Percentiles rank a stretch among this genome's conserved stretches.
phyloP scores from a whole-genome alignment of 1,140 invertebrate species.

The Trinorchestia longiramus region DNA sequence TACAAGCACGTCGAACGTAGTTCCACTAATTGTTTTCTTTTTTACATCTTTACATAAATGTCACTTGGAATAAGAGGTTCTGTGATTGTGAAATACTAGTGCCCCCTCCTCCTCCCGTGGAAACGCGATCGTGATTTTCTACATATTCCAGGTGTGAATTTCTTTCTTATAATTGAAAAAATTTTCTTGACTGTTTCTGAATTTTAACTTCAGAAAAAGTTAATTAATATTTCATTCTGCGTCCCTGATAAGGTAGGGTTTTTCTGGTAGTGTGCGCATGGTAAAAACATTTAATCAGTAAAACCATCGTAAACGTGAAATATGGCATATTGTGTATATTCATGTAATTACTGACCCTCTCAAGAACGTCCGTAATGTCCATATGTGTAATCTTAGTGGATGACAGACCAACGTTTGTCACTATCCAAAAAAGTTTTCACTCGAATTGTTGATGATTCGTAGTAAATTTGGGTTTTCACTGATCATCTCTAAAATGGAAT shows the following conservation, averaged over 20 bases:
- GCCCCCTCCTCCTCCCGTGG: too few relatives aligned
- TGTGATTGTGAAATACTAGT: not conserved
- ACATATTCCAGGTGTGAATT: not conserved
- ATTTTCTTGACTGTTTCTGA: not conserved
- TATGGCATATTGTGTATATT: not conserved
- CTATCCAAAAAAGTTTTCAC: not conserved
- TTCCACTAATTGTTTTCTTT: too few relatives aligned
- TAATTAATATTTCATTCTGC: not conserved
- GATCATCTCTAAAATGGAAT: too few relatives aligned
- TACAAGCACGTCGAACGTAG: too few relatives aligned
- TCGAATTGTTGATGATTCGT: too few relatives aligned
- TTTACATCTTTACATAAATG: too few relatives aligned
- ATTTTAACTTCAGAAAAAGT: not conserved
- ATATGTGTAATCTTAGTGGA: not conserved
- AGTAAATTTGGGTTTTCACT: too few relatives aligned
- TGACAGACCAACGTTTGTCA: not conserved
- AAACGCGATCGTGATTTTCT: not conserved
- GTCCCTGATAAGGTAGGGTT: not conserved
- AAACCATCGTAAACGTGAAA: not conserved
- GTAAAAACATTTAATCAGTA: not conserved
- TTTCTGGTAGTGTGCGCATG: not conserved
- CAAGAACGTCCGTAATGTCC: not conserved
- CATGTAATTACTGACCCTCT: too few relatives aligned
- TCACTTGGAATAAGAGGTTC: too few relatives aligned
- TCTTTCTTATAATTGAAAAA: not conserved